Percentiles rank a stretch among this genome's conserved stretches.
These are phyloP conservation scores for Corella eumyota DNA, from an alignment of 23 tunicate genomes.

Conservation along the genomic window DNA sequence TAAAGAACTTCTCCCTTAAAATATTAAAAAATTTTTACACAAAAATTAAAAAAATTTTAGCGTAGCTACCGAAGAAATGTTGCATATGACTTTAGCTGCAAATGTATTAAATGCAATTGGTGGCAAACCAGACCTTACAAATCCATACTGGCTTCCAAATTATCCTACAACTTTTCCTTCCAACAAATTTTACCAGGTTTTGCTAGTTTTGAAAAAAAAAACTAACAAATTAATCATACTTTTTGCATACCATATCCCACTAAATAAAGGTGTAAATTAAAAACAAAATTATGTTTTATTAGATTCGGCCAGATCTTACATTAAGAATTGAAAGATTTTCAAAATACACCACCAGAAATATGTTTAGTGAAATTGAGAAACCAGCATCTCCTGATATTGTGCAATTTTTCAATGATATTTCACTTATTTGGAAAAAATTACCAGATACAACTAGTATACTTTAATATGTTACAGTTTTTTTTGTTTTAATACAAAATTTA, in stretches of 20 bases:
- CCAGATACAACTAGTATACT: too few species aligned
- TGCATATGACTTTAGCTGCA: constrained; percentile 30
- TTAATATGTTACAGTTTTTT: too few species aligned
- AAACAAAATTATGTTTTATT: too few species aligned
- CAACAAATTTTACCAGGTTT: constrained; percentile 6
- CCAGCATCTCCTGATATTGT: constrained; percentile 21
- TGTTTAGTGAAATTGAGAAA: constrained; percentile 50
- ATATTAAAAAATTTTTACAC: too few species aligned
- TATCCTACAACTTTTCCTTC: constrained; percentile 40
- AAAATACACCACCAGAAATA: constrained; percentile 14
- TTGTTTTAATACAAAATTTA: too few species aligned
- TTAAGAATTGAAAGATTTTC: constrained; percentile 20
- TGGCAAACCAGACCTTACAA: constrained; percentile 23
- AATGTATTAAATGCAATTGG: constrained; percentile 32
- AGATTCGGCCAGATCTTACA: constrained; percentile 13
- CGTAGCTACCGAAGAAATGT: constrained; percentile 42
- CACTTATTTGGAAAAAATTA: constrained; percentile 18
- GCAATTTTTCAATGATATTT: constrained; percentile 11
- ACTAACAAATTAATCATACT: not conserved
- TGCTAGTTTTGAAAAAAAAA: not conserved
- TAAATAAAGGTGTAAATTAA: too few species aligned
- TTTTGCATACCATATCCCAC: too few species aligned
- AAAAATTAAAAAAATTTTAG: constrained; percentile 2
- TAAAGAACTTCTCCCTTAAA: too few species aligned
- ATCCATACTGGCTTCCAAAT: constrained; percentile 24